A percentile compares a stretch with the other conserved stretches of the same genome.
phyloP scores from a whole-genome alignment of 2,113 vertebrate genomes.

The Platysteira castanea region DNA sequence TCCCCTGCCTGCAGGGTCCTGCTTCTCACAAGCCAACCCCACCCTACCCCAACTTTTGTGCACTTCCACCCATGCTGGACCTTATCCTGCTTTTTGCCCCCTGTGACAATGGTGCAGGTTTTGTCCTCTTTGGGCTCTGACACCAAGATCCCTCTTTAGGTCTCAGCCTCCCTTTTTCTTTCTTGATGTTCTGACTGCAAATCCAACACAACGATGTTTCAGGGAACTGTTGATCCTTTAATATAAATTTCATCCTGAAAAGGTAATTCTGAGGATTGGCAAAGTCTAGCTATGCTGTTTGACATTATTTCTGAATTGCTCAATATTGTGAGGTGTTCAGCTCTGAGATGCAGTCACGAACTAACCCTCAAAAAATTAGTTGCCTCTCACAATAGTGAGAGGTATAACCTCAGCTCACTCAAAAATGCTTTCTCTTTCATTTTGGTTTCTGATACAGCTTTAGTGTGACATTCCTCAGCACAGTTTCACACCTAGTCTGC shows the following conservation, averaged over 20 bases:
- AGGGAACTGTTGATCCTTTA: neutral
- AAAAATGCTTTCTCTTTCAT: neutral
- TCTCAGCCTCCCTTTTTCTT: neutral
- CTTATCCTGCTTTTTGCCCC: neutral
- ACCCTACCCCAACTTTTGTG: neutral
- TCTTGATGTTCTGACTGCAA: neutral
- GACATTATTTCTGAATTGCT: neutral
- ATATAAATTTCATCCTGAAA: neutral
- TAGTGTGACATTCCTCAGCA: neutral
- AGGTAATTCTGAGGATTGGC: neutral
- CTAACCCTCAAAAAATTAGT: neutral
- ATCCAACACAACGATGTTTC: neutral
- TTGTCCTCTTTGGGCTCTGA: neutral
- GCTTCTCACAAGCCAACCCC: neutral
- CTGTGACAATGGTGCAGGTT: neutral
- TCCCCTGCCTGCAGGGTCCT: neutral
- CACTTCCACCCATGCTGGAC: neutral
- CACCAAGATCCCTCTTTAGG: neutral
- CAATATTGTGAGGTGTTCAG: neutral
- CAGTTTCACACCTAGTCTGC: neutral
- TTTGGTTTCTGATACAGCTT: neutral
- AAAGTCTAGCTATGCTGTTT: neutral
- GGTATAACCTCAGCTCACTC: neutral
- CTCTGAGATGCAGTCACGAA: neutral
- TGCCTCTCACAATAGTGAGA: neutral